phyloP scores from a whole-genome alignment of 2,888 invertebrate genomes.

The Strigamia maritima region DNA sequence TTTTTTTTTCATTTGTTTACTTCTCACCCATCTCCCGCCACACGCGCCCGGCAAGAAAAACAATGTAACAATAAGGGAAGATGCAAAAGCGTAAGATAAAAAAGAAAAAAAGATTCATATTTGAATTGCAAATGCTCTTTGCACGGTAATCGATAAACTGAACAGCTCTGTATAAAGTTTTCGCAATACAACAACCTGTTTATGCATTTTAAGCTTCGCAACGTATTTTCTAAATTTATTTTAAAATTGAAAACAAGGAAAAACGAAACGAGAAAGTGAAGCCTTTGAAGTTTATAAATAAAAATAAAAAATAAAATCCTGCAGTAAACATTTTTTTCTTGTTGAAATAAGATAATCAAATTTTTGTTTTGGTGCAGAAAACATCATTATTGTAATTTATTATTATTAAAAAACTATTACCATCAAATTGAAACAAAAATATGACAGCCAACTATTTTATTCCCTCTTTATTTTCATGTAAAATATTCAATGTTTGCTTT shows the following conservation, averaged over 20 bases:
- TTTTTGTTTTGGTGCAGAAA: too few relatives aligned
- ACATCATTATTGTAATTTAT: too few relatives aligned
- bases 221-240: neutral
- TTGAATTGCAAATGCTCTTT: constrained; percentile 13
- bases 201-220: neutral
- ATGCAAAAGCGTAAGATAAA: neutral
- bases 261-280: too few relatives aligned
- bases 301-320: too few relatives aligned
- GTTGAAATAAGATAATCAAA: too few relatives aligned
- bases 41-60: neutral
- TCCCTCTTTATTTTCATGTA: neutral
- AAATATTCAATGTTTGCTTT: constrained; percentile 22
- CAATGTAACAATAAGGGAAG: neutral
- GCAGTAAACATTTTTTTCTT: too few relatives aligned
- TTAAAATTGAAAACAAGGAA: neutral
- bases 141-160: neutral
- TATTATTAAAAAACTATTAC: too few relatives aligned
- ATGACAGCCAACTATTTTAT: neutral
- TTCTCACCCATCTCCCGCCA: too few relatives aligned
- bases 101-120: constrained; percentile 6
- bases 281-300: too few relatives aligned
- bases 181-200: neutral
- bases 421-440: neutral
- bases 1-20: neutral
- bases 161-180: constrained; percentile 8